Evolutionary conservation across 92 coral and sea anemone genomes (phyloP).

Genomic region (Montipora capitata): DNA sequence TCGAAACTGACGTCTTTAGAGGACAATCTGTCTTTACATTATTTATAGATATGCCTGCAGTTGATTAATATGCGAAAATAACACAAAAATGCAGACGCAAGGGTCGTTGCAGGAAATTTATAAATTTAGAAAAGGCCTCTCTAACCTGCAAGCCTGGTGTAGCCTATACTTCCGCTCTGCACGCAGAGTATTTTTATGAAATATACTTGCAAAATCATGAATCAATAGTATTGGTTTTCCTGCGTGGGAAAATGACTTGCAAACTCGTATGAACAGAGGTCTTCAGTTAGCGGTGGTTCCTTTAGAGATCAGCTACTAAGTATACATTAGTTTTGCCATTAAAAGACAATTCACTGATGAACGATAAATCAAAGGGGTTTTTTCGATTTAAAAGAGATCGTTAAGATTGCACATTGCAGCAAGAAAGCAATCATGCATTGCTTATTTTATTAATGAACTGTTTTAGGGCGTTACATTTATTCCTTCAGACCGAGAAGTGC

Average conservation of each 20-base stretch:
- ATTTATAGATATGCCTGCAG: background rate
- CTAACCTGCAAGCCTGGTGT: too few species aligned
- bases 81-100: too few species aligned
- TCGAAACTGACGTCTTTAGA: background rate
- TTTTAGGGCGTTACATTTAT: too few species aligned
- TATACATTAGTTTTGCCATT: slow-evolving; percentile 8
- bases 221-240: background rate
- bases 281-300: background rate
- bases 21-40: background rate
- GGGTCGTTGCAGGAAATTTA: too few species aligned
- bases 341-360: background rate
- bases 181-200: too few species aligned
- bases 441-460: background rate
- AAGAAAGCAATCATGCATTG: background rate
- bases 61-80: background rate
- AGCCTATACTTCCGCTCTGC: too few species aligned
- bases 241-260: background rate
- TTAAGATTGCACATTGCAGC: too few species aligned
- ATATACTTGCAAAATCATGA: background rate
- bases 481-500: too few species aligned
- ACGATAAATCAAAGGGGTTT: background rate
- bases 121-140: too few species aligned
- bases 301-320: background rate
- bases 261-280: background rate
- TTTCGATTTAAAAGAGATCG: background rate